A percentile compares a stretch with the other conserved stretches of the same genome.
These are phyloP conservation scores for Notarius lentiginosus DNA, from an alignment of 2,113 vertebrate genomes.

Conservation along the genomic window DNA sequence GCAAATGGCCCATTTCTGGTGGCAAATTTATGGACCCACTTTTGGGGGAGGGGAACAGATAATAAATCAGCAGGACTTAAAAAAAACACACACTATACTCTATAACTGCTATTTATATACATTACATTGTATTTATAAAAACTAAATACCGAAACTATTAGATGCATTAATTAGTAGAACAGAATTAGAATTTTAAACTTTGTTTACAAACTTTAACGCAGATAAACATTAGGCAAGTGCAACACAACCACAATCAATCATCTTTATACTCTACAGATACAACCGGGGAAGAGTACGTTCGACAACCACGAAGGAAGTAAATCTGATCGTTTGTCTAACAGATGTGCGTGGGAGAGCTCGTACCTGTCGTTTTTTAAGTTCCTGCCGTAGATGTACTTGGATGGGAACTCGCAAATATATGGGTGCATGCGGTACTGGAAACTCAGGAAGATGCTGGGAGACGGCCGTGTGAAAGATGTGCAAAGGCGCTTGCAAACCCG, in stretches of 20 bases:
- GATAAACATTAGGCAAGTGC: not conserved
- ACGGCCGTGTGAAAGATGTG: slow-evolving; percentile 31
- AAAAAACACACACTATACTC: not conserved
- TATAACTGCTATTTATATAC: not conserved
- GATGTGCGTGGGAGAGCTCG: slow-evolving; percentile 9
- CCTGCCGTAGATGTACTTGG: slow-evolving; percentile 76
- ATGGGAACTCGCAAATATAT: slow-evolving; percentile 83
- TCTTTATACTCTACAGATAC: not conserved
- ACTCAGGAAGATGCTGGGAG: slow-evolving; percentile 72
- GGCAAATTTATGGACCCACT: not conserved
- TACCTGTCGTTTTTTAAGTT: slow-evolving; percentile 75
- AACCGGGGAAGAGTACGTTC: not conserved
- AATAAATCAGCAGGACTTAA: not conserved
- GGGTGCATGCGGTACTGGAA: slow-evolving; percentile 88
- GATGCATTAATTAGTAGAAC: not conserved
- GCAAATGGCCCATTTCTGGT: too few species aligned
- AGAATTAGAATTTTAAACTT: not conserved
- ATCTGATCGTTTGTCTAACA: not conserved
- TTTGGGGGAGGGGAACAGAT: too few species aligned
- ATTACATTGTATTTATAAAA: not conserved
- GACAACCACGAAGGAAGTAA: too few species aligned
- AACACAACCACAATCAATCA: not conserved
- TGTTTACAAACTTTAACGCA: not conserved
- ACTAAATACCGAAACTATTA: not conserved
- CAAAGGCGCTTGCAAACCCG: slow-evolving; percentile 73